Evolutionary conservation across 2,888 invertebrate genomes (phyloP), one percentile per base, ranked within the genome.

Genomic region (Oeneis ivallda): DNA sequence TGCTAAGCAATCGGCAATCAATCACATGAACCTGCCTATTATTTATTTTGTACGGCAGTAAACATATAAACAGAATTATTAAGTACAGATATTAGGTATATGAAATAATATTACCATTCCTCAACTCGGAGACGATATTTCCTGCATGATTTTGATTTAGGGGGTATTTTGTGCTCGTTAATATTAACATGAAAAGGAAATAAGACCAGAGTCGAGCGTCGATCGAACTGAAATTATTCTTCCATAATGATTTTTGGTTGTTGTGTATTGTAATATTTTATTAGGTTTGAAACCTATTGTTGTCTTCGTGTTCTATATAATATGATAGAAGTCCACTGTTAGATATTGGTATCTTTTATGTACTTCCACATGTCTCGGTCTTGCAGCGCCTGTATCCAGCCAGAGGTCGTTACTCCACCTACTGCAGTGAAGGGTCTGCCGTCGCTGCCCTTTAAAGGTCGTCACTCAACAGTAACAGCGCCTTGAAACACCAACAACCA

Each of bases 101-200:
- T 39, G 8, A 13, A 43, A 57, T 57, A 57, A 57, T 39, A 39
- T 50, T 62, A 53, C 52, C 62, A 62, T 41, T 53, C 43, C 15
- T 43, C 41, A 62, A 53, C 53, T 62, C 52, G 37, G 11, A 26
- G 50, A 41, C 52, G 26, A 41, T 37, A 34, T 43, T 43, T 53
- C 43, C 41, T 15, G 19, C 62, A 53, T 37, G 43, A 53, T n/a
- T 43, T 32, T 62, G 62, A 62, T 62, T 62, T 43, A 53, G 53
- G 32, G 15, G 43, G 43, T 13, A 53, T 45, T 53, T 62, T 45
- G 15, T 54, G 34, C 45, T 62, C 53, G 45, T 62, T 45, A 43
- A 53, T 53, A 53, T 62, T 53, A 26, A 62, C 53, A 62, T 53
- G 43, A 54, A 62, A 62, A 54, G 53, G 32, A 43, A 62, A 53